Percentiles rank a stretch among this genome's conserved stretches.
These are phyloP conservation scores for Popillia japonica DNA, from an alignment of 1,140 invertebrate species.

Conservation along the genomic window DNA sequence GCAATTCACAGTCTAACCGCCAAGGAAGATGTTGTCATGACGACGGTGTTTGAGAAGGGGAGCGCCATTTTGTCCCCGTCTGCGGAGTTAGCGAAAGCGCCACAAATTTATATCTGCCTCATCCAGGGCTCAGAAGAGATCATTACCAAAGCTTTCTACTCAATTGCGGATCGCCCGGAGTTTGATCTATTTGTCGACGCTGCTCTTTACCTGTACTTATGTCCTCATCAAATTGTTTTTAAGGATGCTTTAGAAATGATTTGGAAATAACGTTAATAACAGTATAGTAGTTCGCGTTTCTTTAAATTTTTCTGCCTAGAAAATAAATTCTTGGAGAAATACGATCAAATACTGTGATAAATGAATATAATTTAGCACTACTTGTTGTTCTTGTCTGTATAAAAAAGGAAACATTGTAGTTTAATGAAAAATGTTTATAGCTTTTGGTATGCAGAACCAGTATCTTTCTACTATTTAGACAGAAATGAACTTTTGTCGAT, in stretches of 20 bases:
- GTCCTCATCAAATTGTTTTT: conserved; percentile 45
- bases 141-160: conserved; percentile 63
- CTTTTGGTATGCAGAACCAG: no score
- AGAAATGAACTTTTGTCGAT: no score
- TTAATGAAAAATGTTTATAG: no score
- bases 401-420: no score
- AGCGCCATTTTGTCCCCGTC: conserved; percentile 56
- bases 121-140: conserved; percentile 62
- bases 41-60: conserved; percentile 48
- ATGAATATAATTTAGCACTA: no score
- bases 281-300: not conserved
- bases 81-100: conserved; percentile 59
- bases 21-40: conserved; percentile 55
- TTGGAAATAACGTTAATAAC: not conserved
- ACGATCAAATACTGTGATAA: not conserved
- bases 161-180: conserved; percentile 61
- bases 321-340: not conserved
- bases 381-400: no score
- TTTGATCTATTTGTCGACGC: conserved; percentile 60
- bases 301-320: not conserved
- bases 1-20: conserved; percentile 48
- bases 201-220: conserved; percentile 41
- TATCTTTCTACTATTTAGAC: no score
- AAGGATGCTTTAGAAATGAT: conserved; percentile 26
- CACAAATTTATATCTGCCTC: conserved; percentile 63